Evolutionary conservation across 2,888 invertebrate genomes (phyloP).

Genomic region (Aromia moschata): DNA sequence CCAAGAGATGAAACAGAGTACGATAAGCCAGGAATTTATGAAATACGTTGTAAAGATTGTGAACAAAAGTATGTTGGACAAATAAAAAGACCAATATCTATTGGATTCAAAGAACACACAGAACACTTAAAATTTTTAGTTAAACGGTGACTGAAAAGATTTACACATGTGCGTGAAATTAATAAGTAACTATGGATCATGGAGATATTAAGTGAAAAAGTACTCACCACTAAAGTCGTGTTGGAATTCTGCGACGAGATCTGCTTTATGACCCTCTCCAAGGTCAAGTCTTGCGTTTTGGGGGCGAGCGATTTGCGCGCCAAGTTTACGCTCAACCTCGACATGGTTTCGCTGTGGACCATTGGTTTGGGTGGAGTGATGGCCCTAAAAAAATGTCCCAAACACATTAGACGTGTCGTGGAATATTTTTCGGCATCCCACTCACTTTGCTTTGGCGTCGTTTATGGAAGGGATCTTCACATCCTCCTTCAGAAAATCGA

Average conservation of each 20-base stretch:
- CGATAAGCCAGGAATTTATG: too few relatives aligned
- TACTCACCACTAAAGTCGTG: conserved; percentile 36
- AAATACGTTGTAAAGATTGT: too few relatives aligned
- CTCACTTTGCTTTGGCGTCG: conserved; percentile 55
- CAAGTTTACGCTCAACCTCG: conserved; percentile 25
- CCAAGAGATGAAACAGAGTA: too few relatives aligned
- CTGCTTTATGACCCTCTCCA: conserved; percentile 40
- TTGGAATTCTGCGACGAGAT: conserved; percentile 34
- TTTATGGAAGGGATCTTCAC: conserved; percentile 55
- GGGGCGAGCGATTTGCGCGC: conserved; percentile 36
- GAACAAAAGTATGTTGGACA: too few relatives aligned
- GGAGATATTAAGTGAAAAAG: too few relatives aligned
- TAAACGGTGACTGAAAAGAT: too few relatives aligned
- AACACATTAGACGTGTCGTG: not conserved
- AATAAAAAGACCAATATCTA: too few relatives aligned
- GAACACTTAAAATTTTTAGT: too few relatives aligned
- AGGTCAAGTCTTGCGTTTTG: conserved; percentile 40
- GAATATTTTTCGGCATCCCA: conserved; percentile 3
- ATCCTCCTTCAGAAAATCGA: conserved; percentile 58
- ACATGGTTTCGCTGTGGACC: conserved; percentile 44
- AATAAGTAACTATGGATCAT: too few relatives aligned
- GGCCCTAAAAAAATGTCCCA: conserved; percentile 53
- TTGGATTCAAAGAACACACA: too few relatives aligned
- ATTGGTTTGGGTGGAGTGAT: conserved; percentile 68
- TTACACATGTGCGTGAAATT: too few relatives aligned